Percentiles rank a stretch among this genome's conserved stretches.
Conservation (phyloP, 2,888 invertebrate species). For the Drosophila quasianomalipes region DNA sequence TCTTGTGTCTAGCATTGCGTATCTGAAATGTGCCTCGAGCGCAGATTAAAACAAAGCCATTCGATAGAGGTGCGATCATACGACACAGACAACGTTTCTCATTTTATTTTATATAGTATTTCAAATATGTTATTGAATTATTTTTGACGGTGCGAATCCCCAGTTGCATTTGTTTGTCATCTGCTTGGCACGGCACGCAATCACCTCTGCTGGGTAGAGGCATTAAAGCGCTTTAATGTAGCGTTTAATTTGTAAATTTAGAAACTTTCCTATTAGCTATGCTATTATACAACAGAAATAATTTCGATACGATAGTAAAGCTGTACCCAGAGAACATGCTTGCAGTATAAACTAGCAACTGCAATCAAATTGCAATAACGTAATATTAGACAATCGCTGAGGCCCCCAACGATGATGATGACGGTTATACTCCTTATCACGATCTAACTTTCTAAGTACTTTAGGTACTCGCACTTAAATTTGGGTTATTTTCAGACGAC, state of each 20-base stretch:
- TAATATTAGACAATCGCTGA: constrained; percentile 15
- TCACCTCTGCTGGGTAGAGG: neutral
- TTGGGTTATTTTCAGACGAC: constrained; percentile 21
- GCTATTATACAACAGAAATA: neutral
- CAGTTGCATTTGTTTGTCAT: neutral
- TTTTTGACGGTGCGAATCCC: neutral
- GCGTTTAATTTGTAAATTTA: constrained; percentile 9
- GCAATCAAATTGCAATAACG: constrained; percentile 10
- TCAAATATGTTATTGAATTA: constrained; percentile 1
- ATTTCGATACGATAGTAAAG: neutral
- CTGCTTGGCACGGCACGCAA: neutral
- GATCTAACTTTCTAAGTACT: constrained; percentile 44
- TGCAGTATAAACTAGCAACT: neutral
- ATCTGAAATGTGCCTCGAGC: constrained; percentile 63
- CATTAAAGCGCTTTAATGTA: neutral
- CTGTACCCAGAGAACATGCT: neutral
- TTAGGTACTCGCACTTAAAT: constrained; percentile 14
- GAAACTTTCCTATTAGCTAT: neutral
- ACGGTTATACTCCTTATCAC: constrained; percentile 30
- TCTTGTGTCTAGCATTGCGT: constrained; percentile 76
- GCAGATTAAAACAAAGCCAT: constrained; percentile 25
- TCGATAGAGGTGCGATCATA: constrained; percentile 9
- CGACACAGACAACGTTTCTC: neutral
- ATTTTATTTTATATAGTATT: neutral
- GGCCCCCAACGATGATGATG: constrained; percentile 1